Base-by-base conservation (phyloP, 2,888 invertebrate species). In the Cecidostiba fungosa region DNA sequence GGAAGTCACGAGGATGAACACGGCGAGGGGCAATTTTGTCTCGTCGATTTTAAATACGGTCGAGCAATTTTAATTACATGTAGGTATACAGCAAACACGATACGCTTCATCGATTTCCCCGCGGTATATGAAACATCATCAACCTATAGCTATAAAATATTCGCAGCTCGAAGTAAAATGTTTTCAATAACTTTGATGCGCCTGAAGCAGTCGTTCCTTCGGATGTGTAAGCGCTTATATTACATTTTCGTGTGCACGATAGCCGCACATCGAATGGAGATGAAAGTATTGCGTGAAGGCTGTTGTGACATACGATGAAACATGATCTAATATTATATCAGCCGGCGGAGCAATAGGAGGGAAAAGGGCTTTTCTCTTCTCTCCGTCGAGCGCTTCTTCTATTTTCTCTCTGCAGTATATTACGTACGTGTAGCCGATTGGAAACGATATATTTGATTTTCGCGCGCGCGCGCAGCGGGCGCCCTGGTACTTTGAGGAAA, bases 391-490 rank as follows among this genome's bases (percentile, higher is more conserved):
- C 29, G 32, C 76, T 59, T 62, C 23, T 59, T 26, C 77, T 50
- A 73, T 3, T 36, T 43, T 80, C 73, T 36, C 36, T 14, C 14
- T 29, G 32, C 32, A 77, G 77, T 84, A 76, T 80, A 85, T 86
- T 86, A 77, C 84, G 54, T 76, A 77, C 79, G 86, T 77, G 84
- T 39, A 84, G 72, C 32, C 82, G 54, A 82, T 74, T 81, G 84
- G 80, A 86, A 85, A 62, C 70, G 84, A 85, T 85, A 83, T 77
- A 85, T 87, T 83, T 85, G 85, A 85, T 87, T 86, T 82, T 82
- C 43, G 76, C 69, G 26, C 19, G 19, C 43, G 76, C 69, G 26
- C 19, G 19, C 73, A n/a, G n/a, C 76, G 66, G 47, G 72, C 32
- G 47, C 69, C 43, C 23, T 4, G n/a, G 39, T 19, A 77, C 66